Percentiles rank a stretch among this genome's conserved stretches.
Evolutionary conservation across 1,140 invertebrate species (phyloP).

Genomic region (Acromyrmex heyeri): DNA sequence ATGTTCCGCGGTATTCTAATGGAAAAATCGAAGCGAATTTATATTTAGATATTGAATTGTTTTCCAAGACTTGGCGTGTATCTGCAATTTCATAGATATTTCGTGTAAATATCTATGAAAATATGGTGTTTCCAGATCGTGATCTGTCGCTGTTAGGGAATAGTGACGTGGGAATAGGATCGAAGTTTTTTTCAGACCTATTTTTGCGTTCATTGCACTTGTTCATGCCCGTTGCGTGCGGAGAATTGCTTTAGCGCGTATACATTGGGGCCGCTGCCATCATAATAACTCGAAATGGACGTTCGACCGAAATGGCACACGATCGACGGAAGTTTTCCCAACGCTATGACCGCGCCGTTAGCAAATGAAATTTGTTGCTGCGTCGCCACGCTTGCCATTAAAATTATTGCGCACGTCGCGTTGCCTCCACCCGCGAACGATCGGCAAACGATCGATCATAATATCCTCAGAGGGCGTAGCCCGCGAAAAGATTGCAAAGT

Average conservation of each 20-base stretch:
- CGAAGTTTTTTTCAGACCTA: conserved; percentile 1
- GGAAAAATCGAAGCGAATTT: conserved; percentile 2
- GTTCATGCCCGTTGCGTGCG: conserved; percentile 49
- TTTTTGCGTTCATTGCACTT: conserved; percentile 45
- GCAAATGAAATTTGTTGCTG: conserved; percentile 71
- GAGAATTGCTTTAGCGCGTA: conserved; percentile 54
- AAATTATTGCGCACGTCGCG: conserved; percentile 59
- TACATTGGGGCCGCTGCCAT: conserved; percentile 39
- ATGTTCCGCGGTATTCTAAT: conserved; percentile 20
- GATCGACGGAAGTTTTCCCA: conserved; percentile 57
- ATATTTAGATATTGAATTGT: conserved; percentile 1
- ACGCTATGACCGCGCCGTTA: conserved; percentile 52
- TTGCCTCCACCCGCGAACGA: conserved; percentile 15
- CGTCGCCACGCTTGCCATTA: conserved; percentile 61
- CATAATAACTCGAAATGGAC: conserved; percentile 59
- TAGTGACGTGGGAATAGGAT: neutral
- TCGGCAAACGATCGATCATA: conserved; percentile 56
- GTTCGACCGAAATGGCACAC: conserved; percentile 50
- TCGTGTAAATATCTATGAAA: neutral
- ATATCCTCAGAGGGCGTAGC: conserved; percentile 22
- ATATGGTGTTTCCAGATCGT: conserved; percentile 4
- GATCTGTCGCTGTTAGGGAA: conserved; percentile 2
- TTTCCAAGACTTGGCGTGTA: neutral
- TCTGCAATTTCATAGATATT: conserved; percentile 19
- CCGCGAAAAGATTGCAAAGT: conserved; percentile 38